Evolutionary conservation across 2,888 invertebrate genomes (phyloP), one percentile per base, ranked within the genome.

Genomic region (Thelaira solivaga): DNA sequence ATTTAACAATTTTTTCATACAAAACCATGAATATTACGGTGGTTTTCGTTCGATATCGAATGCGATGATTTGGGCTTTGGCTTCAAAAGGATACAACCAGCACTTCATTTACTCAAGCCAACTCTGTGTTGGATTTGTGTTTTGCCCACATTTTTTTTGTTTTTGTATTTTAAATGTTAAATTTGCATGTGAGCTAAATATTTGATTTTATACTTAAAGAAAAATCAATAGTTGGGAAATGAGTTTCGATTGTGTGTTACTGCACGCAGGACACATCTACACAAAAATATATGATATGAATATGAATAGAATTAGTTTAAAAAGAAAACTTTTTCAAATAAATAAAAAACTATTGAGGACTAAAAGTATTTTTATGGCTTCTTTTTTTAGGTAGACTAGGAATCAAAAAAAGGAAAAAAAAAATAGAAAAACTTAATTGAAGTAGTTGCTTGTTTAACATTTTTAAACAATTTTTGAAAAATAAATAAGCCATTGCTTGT

Each of bases 141-240:
- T 59, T 53, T 36, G 10, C 31, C 55, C n/a, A n/a, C n/a, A 64
- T 10, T 13, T 22, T 57, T 18, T 20, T 24, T 22, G 20, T 10
- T 31, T 26, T 59, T 61, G 59, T 36, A 59, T 49, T 53, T 49
- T 62, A 4, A n/a, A 57, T 41, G 31, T 55, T 29, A 26, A 31
- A 53, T 72, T 72, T 64, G 72, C 72, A 72, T 72, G 62, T 64
- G 29, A 36, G 10, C 26, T 39, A 72, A 55, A 62, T 36, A 51
- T 22, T 16, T 71, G 10, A 20, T 16, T 24, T 45, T 61, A 29
- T n/a, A 24, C n/a, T 13, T 6, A 24, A 29, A 16, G 4, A 61
- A 65, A 74, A 78, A 78, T 78, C 73, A 65, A 74, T 78, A 78
- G 29, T 71, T 74, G 0, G 61, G 31, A 74, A 62, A 78, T 71